Conservation (phyloP, 2,113 vertebrate genomes). For the Sinocyclocheilus grahami region DNA sequence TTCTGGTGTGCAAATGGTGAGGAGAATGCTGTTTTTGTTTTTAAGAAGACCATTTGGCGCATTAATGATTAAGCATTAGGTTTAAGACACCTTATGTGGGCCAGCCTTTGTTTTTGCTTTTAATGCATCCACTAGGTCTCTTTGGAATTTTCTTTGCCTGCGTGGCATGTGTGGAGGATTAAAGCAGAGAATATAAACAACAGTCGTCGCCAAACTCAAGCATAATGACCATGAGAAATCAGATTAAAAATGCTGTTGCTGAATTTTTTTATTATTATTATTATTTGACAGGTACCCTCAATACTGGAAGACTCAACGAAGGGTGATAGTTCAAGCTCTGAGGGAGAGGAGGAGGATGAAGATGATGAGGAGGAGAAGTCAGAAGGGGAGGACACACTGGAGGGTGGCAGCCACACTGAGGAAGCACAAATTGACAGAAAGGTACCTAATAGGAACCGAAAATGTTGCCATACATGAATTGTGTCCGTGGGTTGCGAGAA, state of each 20-base stretch:
- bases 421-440: constrained; percentile 79
- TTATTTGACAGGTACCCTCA: constrained; percentile 81
- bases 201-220: background rate
- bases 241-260: background rate
- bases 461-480: background rate
- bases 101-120: constrained; percentile 19
- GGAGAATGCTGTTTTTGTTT: background rate
- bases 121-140: background rate
- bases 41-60: background rate
- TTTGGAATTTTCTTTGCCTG: background rate
- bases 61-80: background rate
- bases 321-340: constrained; percentile 70
- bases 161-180: constrained; percentile 32
- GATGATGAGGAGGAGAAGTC: constrained; percentile 69
- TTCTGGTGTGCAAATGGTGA: constrained; percentile 91
- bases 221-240: background rate
- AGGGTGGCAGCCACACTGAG: constrained; percentile 46
- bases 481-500: background rate
- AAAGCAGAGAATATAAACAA: constrained; percentile 12
- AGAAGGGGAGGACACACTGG: constrained; percentile 61
- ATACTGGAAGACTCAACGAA: constrained; percentile 78
- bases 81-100: constrained; percentile 12
- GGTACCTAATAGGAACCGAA: constrained; percentile 67
- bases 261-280: background rate
- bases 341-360: constrained; percentile 60